These are phyloP conservation scores for Selenia dentaria DNA, from an alignment of 2,888 invertebrate species.

Conservation along the genomic window DNA sequence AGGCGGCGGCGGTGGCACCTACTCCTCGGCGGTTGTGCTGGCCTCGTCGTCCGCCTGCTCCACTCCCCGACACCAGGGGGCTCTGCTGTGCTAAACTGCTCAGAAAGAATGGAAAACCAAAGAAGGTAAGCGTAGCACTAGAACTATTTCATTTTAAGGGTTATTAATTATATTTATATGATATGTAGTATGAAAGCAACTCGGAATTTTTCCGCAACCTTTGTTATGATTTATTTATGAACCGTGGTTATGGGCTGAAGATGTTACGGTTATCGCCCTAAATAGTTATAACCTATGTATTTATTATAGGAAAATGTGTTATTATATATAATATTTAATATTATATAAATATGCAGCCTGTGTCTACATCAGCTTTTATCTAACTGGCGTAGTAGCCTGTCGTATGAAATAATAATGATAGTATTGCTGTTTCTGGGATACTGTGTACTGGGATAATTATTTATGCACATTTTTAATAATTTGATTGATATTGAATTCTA, in stretches of 20 bases:
- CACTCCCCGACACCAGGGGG: conserved; percentile 89
- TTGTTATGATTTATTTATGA: conserved; percentile 22
- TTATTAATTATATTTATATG: conserved; percentile 8
- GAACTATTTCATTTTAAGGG: conserved; percentile 15
- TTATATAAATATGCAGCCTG: too few species aligned
- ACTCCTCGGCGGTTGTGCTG: conserved; percentile 73
- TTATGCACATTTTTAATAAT: too few species aligned
- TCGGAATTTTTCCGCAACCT: conserved; percentile 6
- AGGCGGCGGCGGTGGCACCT: conserved; percentile 56
- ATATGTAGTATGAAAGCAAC: conserved; percentile 7
- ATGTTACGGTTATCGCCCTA: too few species aligned
- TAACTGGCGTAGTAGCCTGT: too few species aligned
- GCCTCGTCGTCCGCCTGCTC: conserved; percentile 73
- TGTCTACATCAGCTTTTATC: too few species aligned
- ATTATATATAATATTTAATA: too few species aligned
- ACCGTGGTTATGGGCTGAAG: background rate
- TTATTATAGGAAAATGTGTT: too few species aligned
- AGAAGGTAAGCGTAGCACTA: conserved; percentile 85
- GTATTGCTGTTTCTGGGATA: too few species aligned
- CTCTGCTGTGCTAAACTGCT: conserved; percentile 93
- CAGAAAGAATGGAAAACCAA: conserved; percentile 92
- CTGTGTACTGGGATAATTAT: too few species aligned
- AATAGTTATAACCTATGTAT: too few species aligned
- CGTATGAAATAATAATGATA: too few species aligned
- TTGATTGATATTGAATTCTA: too few species aligned